Base-by-base conservation (phyloP, 2,797 vertebrate species). In the Tadarida brasiliensis region DNA sequence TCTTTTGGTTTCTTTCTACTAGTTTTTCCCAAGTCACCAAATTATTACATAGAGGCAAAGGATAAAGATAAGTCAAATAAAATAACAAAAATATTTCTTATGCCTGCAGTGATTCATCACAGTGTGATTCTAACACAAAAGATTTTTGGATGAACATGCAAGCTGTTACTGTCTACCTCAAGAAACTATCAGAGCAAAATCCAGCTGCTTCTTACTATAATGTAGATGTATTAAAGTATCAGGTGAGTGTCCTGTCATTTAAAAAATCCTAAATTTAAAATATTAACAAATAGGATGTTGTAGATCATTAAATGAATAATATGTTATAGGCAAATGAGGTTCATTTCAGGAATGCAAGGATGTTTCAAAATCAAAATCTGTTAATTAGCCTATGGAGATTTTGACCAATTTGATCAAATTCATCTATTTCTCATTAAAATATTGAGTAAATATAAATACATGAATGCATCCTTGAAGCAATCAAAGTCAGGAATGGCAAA, bases 81-180 rank as follows among this genome's bases (percentile, higher is more conserved):
- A 97, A 91, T 96, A 95, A 94, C 73, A 94, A 84, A 97, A 93
- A 2, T 97, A 11, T 89, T 97, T 98, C 59, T 97, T 82, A 85
- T 70, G 33, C 35, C 73, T 98, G 19, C 73, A 99, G 99, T 97
- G 99, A 99, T 98, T 98, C 99, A 89, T 99, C 99, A 95, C 99
- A 99, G 97, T 99, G 98, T 96, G 99, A 99, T 97, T 99, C 99
- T 39, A 99, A 98, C 98, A 98, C 99, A 97, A 99, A 98, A 98
- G 99, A 99, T 98, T 99, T 99, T 98, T 99, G 99, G 99, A 99
- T 99, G 99, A 99, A 99, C 98, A 99, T 99, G 99, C 99, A 99
- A 98, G 99, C 99, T 86, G 98, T 99, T 98, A 99, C 99, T 63
- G 96, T 99, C 98, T 99, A 99, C 99, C 99, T 99, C 99, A 99